Evolutionary conservation across 2,797 vertebrate species (phyloP), one percentile per base, ranked within the genome.

Genomic region (Eupleurogrammus muticus): DNA sequence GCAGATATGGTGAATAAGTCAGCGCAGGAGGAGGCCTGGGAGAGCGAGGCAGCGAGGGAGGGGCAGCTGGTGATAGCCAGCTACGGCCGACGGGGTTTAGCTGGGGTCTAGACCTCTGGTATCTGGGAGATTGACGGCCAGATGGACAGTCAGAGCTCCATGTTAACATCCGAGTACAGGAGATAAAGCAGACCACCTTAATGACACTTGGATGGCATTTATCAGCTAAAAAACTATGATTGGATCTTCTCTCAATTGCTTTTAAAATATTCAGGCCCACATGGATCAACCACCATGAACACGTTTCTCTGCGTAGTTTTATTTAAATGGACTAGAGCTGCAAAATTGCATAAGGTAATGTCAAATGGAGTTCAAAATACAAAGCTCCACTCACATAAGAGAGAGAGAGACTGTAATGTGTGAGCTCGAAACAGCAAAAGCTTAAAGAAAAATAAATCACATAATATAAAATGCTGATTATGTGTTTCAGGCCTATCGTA

Each of bases 121-220:
- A 67, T 78, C 77, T 81, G 58, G 70, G 79, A 78, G 81, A 88
- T 48, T 84, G 82, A 90, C 75, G 77, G 75, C 73, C 83, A 84
- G 81, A 87, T 88, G 81, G 79, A 82, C 70, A 59, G 66, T 75
- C 73, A 63, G 52, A 80, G 59, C 47, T 77, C 70, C 56, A 56
- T 52, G 66, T 73, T 69, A 82, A 79, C 75, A 51, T 48, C 75
- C 60, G 53, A 70, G 35, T 14, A n/a, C 50, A 63, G 28, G 12
- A 46, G 47, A 78, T 68, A 40, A 76, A 76, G 51, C 16, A 35
- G 66, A 56, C 50, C 23, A 54, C 42, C 49, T 13, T 32, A n/a
- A 57, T 42, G 28, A 60, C 40, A 38, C 23, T 55, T 32, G 24
- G n/a, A 40, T 5, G 24, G 21, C 20, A 14, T 49, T 48, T 17